These are phyloP conservation scores for Enteromius anoplus DNA, from an alignment of 2,797 vertebrate species.

Conservation along the genomic window DNA sequence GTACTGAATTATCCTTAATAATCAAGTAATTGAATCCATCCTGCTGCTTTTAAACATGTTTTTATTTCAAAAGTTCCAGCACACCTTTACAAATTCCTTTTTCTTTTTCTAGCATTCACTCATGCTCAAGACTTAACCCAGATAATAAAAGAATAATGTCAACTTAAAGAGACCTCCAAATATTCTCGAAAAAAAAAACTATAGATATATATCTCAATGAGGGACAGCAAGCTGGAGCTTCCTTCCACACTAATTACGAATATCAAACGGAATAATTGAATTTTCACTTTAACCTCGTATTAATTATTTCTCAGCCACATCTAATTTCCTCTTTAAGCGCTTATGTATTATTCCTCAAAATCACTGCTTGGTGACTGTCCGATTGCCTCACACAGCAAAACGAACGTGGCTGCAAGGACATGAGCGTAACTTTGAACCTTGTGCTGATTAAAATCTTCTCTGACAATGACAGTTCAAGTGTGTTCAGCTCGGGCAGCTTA, in stretches of 20 bases:
- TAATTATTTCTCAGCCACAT: constrained; percentile 46
- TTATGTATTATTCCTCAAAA: constrained; percentile 47
- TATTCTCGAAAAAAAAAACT: too few relatives aligned
- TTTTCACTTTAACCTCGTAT: constrained; percentile 47
- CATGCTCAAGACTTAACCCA: neutral
- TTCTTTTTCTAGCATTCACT: too few relatives aligned
- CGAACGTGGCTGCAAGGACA: constrained; percentile 30
- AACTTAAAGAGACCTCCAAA: neutral
- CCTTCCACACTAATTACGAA: constrained; percentile 43
- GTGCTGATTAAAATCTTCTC: constrained; percentile 52
- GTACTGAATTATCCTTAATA: neutral
- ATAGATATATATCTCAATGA: neutral
- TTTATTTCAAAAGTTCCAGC: neutral
- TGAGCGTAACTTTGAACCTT: constrained; percentile 39
- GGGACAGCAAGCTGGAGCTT: constrained; percentile 1
- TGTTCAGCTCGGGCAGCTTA: constrained; percentile 34
- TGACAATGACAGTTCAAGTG: constrained; percentile 46
- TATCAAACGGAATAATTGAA: constrained; percentile 49
- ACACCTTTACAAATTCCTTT: neutral
- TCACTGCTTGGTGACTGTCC: constrained; percentile 19
- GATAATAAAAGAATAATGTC: neutral
- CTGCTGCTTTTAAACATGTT: neutral
- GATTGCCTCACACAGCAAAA: constrained; percentile 27
- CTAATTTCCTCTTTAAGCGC: constrained; percentile 53
- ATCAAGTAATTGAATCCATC: neutral